Evolutionary conservation across 2,113 vertebrate genomes (phyloP), one percentile per base, ranked within the genome.

Genomic region (Malurus alboscapulatus): DNA sequence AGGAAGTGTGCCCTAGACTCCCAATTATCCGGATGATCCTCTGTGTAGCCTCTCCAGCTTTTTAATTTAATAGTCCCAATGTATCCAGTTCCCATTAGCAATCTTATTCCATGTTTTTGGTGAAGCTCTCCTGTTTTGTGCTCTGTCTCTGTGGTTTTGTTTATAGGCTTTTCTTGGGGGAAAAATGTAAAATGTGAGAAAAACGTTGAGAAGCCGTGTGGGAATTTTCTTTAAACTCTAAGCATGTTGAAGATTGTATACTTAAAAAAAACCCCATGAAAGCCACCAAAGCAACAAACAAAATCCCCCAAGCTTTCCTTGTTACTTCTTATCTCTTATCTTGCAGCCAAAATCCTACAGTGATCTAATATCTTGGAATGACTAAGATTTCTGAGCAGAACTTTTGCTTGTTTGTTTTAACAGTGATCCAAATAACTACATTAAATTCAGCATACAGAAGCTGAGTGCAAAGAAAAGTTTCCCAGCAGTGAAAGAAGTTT

Each of bases 241-340:
- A 65, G 15, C 6, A 58, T 1, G 7, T 0, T 66, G 48, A 57
- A 66, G 25, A 69, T 16, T 42, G 11, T 81, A 71, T 66, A 34
- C 5, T 68, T 4, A 50, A 38, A 68, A 38, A 68, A 32, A 61
- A 0, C 3, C 6, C 14, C 29, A 62, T 6, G 16, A 25, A 71
- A 73, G 2, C 5, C 32, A 71, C 10, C 3, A 24, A 58, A 50
- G 3, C 12, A 40, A 3, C 15, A 65, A 74, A 51, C 1, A 54
- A 67, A 20, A 5, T 0, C 0, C 5, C 5, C 1, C 25, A 67
- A 29, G 47, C 10, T 45, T 78, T 66, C 11, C 16, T 16, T 79
- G 8, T 67, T 89, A 24, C 12, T 95, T 88, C 12, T 47, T 6
- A 51, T 65, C 47, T 85, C 36, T 85, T 85, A 1, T 68, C 47